Evolutionary conservation across 2,888 invertebrate genomes (phyloP).

Genomic region (Zhengitettix transpicula): DNA sequence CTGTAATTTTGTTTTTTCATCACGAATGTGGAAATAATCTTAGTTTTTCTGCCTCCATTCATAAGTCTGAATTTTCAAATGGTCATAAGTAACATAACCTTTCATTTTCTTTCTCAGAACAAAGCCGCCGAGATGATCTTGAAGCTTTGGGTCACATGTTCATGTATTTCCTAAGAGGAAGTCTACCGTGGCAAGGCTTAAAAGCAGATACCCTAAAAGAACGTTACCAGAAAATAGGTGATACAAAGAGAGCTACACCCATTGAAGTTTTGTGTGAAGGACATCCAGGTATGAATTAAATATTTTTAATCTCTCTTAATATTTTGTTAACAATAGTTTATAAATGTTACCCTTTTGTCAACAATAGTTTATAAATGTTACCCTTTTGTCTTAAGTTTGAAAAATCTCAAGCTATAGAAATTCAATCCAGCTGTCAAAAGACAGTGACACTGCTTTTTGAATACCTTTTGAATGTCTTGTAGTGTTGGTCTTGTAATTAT

Average conservation of each 20-base stretch:
- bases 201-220: conserved; percentile 99
- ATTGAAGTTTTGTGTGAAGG: conserved; percentile 73
- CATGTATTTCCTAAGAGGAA: conserved; percentile 99
- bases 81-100: background rate
- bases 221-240: conserved; percentile 99
- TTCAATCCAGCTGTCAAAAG: too few species aligned
- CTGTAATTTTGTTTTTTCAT: too few species aligned
- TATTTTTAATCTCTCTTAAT: background rate
- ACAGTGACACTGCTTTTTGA: too few species aligned
- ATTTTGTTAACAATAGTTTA: background rate
- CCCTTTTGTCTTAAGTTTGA: too few species aligned
- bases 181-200: conserved; percentile 99
- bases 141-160: conserved; percentile 99
- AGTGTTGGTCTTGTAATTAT: too few species aligned
- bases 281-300: conserved; percentile 34
- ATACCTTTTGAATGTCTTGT: too few species aligned
- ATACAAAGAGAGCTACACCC: conserved; percentile 97
- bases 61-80: too few species aligned
- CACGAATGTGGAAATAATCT: too few species aligned
- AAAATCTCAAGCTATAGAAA: too few species aligned
- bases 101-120: conserved; percentile 46
- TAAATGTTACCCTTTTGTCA: background rate
- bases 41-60: too few species aligned
- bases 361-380: background rate
- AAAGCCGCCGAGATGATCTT: conserved; percentile 97